phyloP scores from a whole-genome alignment of 2,888 invertebrate species.

The Mesorhabditis sp. region DNA sequence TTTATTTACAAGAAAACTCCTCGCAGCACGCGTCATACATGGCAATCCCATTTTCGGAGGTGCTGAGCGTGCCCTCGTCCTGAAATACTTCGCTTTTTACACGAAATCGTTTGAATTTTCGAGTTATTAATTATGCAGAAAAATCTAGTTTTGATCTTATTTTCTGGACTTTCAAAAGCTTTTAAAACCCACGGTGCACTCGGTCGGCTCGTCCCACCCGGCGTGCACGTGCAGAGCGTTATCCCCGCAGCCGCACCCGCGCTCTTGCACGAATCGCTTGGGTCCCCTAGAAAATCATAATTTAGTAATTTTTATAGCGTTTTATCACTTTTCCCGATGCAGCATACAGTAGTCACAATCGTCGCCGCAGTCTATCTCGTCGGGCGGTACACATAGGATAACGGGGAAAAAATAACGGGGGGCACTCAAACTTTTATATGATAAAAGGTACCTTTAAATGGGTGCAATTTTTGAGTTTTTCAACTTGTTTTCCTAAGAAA shows the following conservation, averaged over 20 bases:
- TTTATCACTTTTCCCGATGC: too few relatives aligned
- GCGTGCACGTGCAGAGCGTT: not conserved
- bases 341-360: too few relatives aligned
- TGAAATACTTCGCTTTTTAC: not conserved
- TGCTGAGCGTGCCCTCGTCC: not conserved
- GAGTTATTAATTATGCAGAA: not conserved
- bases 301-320: too few relatives aligned
- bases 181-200: not conserved
- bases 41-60: not conserved
- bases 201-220: not conserved
- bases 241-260: not conserved
- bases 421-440: too few relatives aligned
- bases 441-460: too few relatives aligned
- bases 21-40: conserved; percentile 1
- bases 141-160: not conserved
- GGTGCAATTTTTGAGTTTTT: too few relatives aligned
- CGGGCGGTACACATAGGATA: too few relatives aligned
- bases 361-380: too few relatives aligned
- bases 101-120: not conserved
- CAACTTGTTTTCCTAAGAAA: too few relatives aligned
- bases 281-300: not conserved
- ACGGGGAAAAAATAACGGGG: too few relatives aligned
- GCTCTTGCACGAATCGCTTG: not conserved
- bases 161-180: not conserved
- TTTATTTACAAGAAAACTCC: too few relatives aligned